phyloP scores from a whole-genome alignment of 2,113 vertebrate species.

The Antechinus stuartii region DNA sequence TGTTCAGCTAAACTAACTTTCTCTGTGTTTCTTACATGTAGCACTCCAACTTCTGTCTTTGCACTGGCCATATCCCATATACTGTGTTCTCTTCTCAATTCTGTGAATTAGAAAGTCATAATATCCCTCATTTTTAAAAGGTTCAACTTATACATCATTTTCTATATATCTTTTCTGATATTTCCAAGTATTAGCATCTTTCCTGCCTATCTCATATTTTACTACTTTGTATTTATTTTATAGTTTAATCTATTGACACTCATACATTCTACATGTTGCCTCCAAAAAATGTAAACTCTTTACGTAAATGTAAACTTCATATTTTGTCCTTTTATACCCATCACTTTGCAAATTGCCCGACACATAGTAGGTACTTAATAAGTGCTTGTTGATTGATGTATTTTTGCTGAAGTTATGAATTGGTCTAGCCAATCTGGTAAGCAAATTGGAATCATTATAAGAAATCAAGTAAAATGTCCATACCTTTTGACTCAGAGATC shows the following conservation, averaged over 20 bases:
- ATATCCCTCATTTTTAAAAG: neutral
- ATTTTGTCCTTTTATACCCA: neutral
- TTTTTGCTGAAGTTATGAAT: no score
- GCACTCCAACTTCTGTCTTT: neutral
- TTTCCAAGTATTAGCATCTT: neutral
- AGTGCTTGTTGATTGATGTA: no score
- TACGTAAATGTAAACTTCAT: neutral
- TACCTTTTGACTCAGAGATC: no score
- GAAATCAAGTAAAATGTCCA: no score
- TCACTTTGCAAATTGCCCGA: neutral
- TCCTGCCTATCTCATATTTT: neutral
- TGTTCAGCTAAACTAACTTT: neutral
- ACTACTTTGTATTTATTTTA: neutral
- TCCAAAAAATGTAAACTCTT: no score
- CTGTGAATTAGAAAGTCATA: no score
- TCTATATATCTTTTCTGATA: neutral
- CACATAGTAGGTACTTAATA: no score
- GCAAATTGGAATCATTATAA: no score
- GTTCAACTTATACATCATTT: neutral
- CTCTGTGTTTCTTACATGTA: neutral
- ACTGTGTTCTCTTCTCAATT: neutral
- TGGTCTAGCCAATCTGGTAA: no score
- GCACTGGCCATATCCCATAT: neutral
- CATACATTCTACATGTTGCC: neutral
- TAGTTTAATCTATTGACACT: neutral